These are phyloP conservation scores for Gastrophryne carolinensis DNA, from an alignment of 2,797 vertebrate genomes.

Conservation along the genomic window DNA sequence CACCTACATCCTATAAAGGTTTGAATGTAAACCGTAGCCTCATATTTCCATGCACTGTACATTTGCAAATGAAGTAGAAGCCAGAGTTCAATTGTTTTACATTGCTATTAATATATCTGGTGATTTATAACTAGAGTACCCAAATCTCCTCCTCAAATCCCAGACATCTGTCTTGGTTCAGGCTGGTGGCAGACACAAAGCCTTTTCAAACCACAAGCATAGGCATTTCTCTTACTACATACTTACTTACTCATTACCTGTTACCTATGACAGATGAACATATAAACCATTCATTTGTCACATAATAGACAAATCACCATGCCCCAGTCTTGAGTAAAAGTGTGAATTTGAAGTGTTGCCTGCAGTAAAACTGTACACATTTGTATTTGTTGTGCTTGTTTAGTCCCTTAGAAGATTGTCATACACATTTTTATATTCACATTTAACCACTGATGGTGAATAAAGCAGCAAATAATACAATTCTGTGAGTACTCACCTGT, in stretches of 20 bases:
- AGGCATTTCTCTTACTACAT: not conserved
- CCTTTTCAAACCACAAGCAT: not conserved
- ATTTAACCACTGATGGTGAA: not conserved
- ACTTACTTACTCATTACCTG: not conserved
- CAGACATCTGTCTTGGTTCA: not conserved
- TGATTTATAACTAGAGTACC: not conserved
- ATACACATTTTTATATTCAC: not conserved
- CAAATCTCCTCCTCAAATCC: not conserved
- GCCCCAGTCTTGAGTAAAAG: not conserved
- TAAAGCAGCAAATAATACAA: no score
- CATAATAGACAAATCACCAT: not conserved
- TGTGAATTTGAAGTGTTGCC: not conserved
- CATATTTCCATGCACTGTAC: no score
- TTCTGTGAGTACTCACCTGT: no score
- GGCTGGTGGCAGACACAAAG: not conserved
- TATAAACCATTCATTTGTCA: not conserved
- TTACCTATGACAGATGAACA: not conserved
- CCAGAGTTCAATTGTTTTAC: no score
- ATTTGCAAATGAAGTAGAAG: no score
- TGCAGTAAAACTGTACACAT: not conserved
- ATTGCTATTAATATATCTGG: not conserved
- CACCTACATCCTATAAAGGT: no score
- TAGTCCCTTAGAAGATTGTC: accelerated
- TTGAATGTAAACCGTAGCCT: no score
- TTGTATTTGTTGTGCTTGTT: conserved; percentile 6